Percentiles rank a stretch among this genome's conserved stretches.
phyloP scores from a whole-genome alignment of 2,888 invertebrate genomes.

The Nesidiocoris tenuis region DNA sequence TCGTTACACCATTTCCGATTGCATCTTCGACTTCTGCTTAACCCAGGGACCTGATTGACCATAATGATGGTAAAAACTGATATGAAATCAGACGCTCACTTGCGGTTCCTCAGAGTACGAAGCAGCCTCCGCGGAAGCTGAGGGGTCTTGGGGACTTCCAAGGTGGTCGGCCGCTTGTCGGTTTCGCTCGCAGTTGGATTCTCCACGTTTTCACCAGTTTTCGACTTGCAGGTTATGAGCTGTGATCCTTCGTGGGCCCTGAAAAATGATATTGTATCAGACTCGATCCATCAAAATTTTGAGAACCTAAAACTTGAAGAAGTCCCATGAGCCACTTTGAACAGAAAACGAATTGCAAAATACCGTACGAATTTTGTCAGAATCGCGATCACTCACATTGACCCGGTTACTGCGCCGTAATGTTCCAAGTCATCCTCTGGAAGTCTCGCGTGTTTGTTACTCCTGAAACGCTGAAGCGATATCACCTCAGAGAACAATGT shows the following conservation, averaged over 20 bases:
- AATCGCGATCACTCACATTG: constrained; percentile 33
- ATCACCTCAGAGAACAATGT: constrained; percentile 79
- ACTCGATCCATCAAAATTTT: no score
- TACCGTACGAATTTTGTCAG: no score
- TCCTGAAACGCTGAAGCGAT: constrained; percentile 57
- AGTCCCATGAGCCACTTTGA: no score
- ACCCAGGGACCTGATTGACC: no score
- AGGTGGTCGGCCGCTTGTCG: constrained; percentile 45
- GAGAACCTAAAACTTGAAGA: not conserved
- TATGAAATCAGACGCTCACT: no score
- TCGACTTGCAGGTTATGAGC: constrained; percentile 13
- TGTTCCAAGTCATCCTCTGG: constrained; percentile 47
- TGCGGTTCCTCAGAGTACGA: constrained; percentile 42
- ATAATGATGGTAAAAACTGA: no score
- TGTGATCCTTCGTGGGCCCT: constrained; percentile 25
- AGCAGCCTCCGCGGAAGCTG: constrained; percentile 45
- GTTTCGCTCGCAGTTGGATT: constrained; percentile 22
- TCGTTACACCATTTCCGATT: no score
- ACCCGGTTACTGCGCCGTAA: not conserved
- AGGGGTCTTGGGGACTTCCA: constrained; percentile 47
- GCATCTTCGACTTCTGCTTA: no score
- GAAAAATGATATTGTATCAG: not conserved
- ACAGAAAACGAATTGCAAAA: no score
- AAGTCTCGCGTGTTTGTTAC: constrained; percentile 48
- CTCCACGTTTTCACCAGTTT: constrained; percentile 14